These are phyloP conservation scores for Dexiosoma caninum DNA, from an alignment of 2,888 invertebrate genomes.

Conservation along the genomic window DNA sequence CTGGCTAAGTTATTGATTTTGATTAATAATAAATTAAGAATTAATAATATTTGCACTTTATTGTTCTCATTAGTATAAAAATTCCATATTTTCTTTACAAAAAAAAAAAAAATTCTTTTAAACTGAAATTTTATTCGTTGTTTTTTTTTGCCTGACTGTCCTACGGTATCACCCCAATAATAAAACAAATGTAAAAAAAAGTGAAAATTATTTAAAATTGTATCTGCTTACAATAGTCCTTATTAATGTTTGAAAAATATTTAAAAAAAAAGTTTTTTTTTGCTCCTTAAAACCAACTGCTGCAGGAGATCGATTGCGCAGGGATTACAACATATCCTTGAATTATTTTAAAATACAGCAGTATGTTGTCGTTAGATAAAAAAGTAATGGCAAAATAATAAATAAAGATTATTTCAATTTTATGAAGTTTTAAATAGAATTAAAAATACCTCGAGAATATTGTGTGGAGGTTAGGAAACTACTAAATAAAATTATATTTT, in stretches of 20 bases:
- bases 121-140: too few species aligned
- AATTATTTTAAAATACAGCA: background rate
- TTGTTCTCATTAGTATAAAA: too few species aligned
- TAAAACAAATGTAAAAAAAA: background rate
- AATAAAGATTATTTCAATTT: background rate
- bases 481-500: too few species aligned
- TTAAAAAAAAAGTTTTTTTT: background rate
- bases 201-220: background rate
- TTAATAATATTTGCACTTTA: too few species aligned
- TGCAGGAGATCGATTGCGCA: background rate
- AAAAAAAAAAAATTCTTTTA: too few species aligned
- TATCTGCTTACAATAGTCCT: constrained; percentile 2
- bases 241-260: constrained; percentile 6
- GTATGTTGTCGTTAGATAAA: background rate
- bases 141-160: too few species aligned
- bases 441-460: too few species aligned
- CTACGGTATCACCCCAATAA: background rate
- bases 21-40: too few species aligned
- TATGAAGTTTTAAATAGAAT: background rate
- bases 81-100: too few species aligned
- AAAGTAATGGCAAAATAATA: background rate
- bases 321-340: constrained; percentile 26
- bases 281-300: background rate
- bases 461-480: too few species aligned
- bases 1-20: too few species aligned